Percentiles rank a stretch among this genome's conserved stretches.
These are phyloP conservation scores for Archegozetes longisetosus DNA, from an alignment of 1,140 invertebrate genomes.

Conservation along the genomic window DNA sequence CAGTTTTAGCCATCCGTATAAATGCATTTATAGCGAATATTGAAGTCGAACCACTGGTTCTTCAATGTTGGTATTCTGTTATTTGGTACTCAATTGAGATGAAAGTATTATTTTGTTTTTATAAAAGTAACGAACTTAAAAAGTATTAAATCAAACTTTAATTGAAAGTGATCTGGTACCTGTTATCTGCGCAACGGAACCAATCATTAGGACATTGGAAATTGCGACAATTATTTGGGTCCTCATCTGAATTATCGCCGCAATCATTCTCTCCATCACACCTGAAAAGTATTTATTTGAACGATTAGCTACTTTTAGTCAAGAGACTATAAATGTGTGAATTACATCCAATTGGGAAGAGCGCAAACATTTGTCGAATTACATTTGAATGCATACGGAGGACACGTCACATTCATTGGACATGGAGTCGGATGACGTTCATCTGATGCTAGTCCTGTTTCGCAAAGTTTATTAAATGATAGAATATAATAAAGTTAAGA, in stretches of 20 bases:
- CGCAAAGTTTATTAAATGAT: neutral
- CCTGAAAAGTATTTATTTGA: neutral
- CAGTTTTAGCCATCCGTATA: too few species aligned
- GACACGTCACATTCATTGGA: conserved; percentile 12
- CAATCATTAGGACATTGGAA: conserved; percentile 13
- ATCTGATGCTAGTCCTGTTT: conserved; percentile 6
- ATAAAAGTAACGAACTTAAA: neutral
- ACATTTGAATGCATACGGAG: conserved; percentile 12
- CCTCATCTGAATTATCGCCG: conserved; percentile 12
- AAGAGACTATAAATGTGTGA: neutral
- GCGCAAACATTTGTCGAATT: conserved; percentile 9
- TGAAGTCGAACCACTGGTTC: too few species aligned
- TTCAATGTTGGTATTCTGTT: too few species aligned
- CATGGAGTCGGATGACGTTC: conserved; percentile 12
- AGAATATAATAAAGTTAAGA: too few species aligned
- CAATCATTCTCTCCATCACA: conserved; percentile 9
- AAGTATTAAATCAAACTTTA: neutral
- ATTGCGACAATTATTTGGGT: conserved; percentile 6
- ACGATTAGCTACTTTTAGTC: neutral
- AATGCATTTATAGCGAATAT: too few species aligned
- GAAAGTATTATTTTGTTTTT: too few species aligned
- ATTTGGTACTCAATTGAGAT: too few species aligned
- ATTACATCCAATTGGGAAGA: conserved; percentile 11
- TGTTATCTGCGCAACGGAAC: conserved; percentile 9
- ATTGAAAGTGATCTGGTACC: neutral